phyloP scores from a whole-genome alignment of 2,113 vertebrate species.

The Hoplias malabaricus region DNA sequence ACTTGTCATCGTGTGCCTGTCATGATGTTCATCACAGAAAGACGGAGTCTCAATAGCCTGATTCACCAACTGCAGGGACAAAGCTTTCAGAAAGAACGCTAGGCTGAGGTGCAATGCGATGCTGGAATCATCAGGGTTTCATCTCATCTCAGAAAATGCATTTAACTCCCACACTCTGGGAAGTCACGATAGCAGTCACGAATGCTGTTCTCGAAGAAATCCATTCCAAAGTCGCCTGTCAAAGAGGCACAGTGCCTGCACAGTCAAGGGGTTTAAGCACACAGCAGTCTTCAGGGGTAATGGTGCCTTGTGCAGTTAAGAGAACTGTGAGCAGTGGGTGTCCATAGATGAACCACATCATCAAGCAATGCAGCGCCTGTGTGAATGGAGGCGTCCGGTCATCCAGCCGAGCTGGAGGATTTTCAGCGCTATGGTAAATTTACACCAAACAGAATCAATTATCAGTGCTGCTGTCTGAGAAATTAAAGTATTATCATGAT shows the following conservation, averaged over 20 bases:
- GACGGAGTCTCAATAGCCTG: neutral
- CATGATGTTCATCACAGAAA: neutral
- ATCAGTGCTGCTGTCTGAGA: neutral
- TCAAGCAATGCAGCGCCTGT: neutral
- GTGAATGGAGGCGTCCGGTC: neutral
- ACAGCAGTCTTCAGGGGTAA: neutral
- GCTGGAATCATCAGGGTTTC: neutral
- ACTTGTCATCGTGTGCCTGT: constrained; percentile 9
- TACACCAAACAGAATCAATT: neutral
- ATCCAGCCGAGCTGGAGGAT: neutral
- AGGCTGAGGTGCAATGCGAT: neutral
- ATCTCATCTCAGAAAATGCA: neutral
- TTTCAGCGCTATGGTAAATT: neutral
- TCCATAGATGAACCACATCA: neutral
- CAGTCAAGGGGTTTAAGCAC: neutral
- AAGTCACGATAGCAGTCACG: neutral
- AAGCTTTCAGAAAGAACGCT: neutral
- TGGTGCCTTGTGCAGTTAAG: neutral
- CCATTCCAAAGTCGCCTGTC: neutral
- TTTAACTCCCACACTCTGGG: neutral
- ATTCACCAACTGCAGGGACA: neutral
- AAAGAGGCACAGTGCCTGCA: neutral
- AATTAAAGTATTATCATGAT: too few relatives aligned
- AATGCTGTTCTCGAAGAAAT: neutral
- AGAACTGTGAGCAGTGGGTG: neutral